A percentile compares a stretch with the other conserved stretches of the same genome.
phyloP scores from a whole-genome alignment of 2,888 invertebrate species.

The Synanthedon tipuliformis region DNA sequence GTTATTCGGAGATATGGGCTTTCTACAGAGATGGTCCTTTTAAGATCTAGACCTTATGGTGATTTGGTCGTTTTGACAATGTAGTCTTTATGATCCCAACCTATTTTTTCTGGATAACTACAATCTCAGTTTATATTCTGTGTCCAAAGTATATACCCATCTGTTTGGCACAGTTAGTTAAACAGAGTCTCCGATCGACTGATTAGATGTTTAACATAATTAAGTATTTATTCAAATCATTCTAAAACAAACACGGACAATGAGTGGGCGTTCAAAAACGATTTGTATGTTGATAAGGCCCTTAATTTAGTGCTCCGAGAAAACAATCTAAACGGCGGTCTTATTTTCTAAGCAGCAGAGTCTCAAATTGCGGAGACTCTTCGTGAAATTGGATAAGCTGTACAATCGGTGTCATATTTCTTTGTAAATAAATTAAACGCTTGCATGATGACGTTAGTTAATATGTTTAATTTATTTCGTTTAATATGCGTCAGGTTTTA shows the following conservation, averaged over 20 bases:
- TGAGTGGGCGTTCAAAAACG: conserved; percentile 29
- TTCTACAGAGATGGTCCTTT: too few relatives aligned
- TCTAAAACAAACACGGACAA: conserved; percentile 31
- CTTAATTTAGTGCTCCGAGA: conserved; percentile 12
- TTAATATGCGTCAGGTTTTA: conserved; percentile 7
- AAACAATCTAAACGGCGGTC: background rate
- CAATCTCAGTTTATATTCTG: too few relatives aligned
- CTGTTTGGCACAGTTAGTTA: conserved; percentile 15
- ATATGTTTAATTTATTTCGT: background rate
- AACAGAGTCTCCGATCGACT: conserved; percentile 12
- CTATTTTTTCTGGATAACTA: too few relatives aligned
- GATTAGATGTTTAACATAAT: conserved; percentile 48
- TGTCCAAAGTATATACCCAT: too few relatives aligned
- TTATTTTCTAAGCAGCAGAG: background rate
- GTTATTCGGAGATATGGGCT: too few relatives aligned
- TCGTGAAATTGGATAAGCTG: background rate
- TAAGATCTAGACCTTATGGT: too few relatives aligned
- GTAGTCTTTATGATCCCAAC: too few relatives aligned
- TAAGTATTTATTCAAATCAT: conserved; percentile 50
- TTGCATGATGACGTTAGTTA: background rate
- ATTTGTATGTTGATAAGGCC: conserved; percentile 25
- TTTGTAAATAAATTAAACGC: conserved; percentile 11
- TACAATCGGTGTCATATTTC: conserved; percentile 24
- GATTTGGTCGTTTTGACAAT: too few relatives aligned
- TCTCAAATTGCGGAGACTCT: background rate